phyloP scores from a whole-genome alignment of 2,888 invertebrate genomes.

The Archips crataeganus region DNA sequence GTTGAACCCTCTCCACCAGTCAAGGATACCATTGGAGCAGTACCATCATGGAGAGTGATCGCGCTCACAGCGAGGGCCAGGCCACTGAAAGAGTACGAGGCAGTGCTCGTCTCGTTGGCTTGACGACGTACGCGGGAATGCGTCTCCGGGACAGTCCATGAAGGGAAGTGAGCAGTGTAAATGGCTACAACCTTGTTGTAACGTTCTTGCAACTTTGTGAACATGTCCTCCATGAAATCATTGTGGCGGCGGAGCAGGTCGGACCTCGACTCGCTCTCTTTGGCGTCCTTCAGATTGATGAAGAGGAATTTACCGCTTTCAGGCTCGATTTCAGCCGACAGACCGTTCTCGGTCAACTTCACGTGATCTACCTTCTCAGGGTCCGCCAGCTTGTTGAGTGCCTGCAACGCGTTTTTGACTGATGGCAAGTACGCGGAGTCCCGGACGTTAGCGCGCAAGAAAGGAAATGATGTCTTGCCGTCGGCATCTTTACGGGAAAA shows the following conservation, averaged over 20 bases:
- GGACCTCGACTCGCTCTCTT: slow-evolving; percentile 81
- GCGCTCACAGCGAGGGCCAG: slow-evolving; percentile 57
- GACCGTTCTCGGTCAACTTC: slow-evolving; percentile 69
- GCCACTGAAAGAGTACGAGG: slow-evolving; percentile 53
- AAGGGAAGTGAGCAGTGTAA: slow-evolving; percentile 86
- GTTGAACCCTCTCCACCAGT: slow-evolving; percentile 40
- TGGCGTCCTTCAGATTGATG: slow-evolving; percentile 85
- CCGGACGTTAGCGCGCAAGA: slow-evolving; percentile 64
- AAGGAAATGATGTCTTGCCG: slow-evolving; percentile 70
- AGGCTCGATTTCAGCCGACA: slow-evolving; percentile 67
- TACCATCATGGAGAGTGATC: slow-evolving; percentile 46
- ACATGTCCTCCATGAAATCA: slow-evolving; percentile 84
- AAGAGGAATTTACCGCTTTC: slow-evolving; percentile 82
- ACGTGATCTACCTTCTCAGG: slow-evolving; percentile 68
- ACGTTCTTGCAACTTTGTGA: slow-evolving; percentile 74
- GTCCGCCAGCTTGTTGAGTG: slow-evolving; percentile 81
- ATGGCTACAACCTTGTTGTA: slow-evolving; percentile 82
- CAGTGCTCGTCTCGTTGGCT: slow-evolving; percentile 42
- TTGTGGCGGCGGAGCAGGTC: slow-evolving; percentile 87
- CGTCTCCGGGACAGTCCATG: slow-evolving; percentile 67
- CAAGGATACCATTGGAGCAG: slow-evolving; percentile 12
- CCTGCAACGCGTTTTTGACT: slow-evolving; percentile 86
- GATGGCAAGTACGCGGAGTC: slow-evolving; percentile 85
- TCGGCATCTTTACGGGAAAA: slow-evolving; percentile 79
- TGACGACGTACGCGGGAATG: slow-evolving; percentile 69